Evolutionary conservation across 2,113 vertebrate genomes (phyloP).

Genomic region (Percopsis transmontana): DNA sequence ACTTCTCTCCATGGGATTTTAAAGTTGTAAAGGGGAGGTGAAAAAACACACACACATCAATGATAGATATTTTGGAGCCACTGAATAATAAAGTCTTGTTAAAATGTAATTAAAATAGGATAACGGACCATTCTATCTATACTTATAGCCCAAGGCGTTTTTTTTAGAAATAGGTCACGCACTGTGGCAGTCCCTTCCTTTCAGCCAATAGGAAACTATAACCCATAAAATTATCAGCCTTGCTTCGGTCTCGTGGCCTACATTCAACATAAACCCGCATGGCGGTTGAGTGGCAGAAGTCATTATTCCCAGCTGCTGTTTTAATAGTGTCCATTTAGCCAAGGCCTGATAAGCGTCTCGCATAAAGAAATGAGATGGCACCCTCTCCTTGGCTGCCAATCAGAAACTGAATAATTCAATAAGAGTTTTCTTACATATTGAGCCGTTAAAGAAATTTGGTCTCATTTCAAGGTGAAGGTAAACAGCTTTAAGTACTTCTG

Average conservation of each 20-base stretch:
- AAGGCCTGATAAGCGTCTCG: constrained; percentile 67
- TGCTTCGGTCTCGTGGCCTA: constrained; percentile 81
- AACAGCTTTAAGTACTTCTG: constrained; percentile 52
- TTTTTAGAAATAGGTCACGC: constrained; percentile 80
- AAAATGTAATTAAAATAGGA: constrained; percentile 87
- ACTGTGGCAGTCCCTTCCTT: constrained; percentile 79
- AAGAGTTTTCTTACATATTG: constrained; percentile 65
- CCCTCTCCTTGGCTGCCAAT: constrained; percentile 60
- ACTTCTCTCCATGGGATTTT: constrained; percentile 43
- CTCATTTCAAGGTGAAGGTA: constrained; percentile 43
- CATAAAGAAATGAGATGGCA: constrained; percentile 74
- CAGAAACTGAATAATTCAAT: constrained; percentile 75
- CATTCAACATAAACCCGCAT: constrained; percentile 77
- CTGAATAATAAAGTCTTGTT: constrained; percentile 72
- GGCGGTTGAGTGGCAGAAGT: constrained; percentile 81
- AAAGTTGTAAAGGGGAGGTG: constrained; percentile 43
- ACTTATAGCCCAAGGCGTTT: constrained; percentile 73
- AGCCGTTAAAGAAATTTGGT: constrained; percentile 61
- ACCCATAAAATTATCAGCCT: constrained; percentile 80
- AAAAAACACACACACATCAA: constrained; percentile 42
- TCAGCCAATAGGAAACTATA: constrained; percentile 76
- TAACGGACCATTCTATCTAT: constrained; percentile 82
- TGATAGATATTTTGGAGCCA: constrained; percentile 50
- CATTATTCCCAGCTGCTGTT: constrained; percentile 81
- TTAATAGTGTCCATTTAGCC: constrained; percentile 82